Evolutionary conservation across 2,797 vertebrate genomes (phyloP), one percentile per base, ranked within the genome.

Genomic region (Hydrocynus forskahlii): DNA sequence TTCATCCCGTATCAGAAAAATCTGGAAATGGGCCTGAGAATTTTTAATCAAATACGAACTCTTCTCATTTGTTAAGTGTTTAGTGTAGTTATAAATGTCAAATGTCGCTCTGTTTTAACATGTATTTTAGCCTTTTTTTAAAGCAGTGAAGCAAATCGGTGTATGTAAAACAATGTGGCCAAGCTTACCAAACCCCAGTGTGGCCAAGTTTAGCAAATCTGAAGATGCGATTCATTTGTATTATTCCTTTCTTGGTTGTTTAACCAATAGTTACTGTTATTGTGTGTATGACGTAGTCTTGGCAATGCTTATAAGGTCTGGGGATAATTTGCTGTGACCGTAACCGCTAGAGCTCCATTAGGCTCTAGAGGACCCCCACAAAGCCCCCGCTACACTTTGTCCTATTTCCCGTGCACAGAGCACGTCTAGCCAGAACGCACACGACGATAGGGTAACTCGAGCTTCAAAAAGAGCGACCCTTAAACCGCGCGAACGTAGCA

Each of bases 251-350:
- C 19, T 23, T 16, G 5, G 12, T 23, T 21, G 7, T 29, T 59
- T 43, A 57, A 10, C 52, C 29, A 19, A 57, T 38, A n/a, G 52
- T 73, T 52, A 14, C n/a, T 19, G 10, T 29, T 5, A 17, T 19
- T 17, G 25, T 38, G 5, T 57, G 70, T 4, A 9, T 54, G 71
- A 21, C 19, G 12, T 35, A 59, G 19, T 40, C 0, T 62, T 59
- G 45, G 29, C 38, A 38, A 7, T 25, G n/a, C 48, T 54, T 13
- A 66, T 84, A 90, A 91, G 91, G 90, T 89, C 82, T 90, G 89
- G 92, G 85, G 90, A 91, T 92, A 92, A 92, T 91, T 86, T 90
- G 89, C 88, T 89, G 86, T 90, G 89, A 93, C 92, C 88, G 83
- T 89, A 89, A 89, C 89, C 89, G 88, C 84, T 91, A 91, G 92